Base-by-base conservation (phyloP, 2,888 invertebrate species). In the Diarsia brunnea region DNA sequence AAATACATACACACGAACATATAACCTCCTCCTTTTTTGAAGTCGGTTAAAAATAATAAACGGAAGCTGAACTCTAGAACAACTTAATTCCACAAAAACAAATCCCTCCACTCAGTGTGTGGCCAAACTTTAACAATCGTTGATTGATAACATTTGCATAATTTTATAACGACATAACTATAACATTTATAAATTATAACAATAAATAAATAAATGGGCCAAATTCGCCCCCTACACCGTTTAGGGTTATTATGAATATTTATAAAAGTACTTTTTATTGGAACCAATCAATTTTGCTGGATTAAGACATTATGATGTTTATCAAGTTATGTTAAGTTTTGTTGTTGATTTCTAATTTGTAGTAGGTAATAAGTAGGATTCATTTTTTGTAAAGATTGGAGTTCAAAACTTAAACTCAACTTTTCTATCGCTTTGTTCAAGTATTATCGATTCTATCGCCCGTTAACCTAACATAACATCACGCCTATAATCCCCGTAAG, bases 121-220 rank as follows among this genome's bases (percentile, higher is more conserved):
- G 92, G 92, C 47, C 90, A 71, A 69, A 79, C 72, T 61, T 68
- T 4, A 86, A 86, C 86, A 88, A 87, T 82, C 76, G 81, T 78
- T 87, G 88, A 88, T 88, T 83, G 81, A 82, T 83, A 89, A 89
- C 86, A 92, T 90, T 91, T 75, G 84, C 84, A 75, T 86, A 89
- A 88, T 87, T 84, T 85, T 90, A 85, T 87, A 86, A 87, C 76
- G 78, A 88, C 69, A 47, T 81, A 78, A 89, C 73, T 84, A 73
- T 69, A 84, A 82, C 31, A 81, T 73, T 58, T 58, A 55, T 24
- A 24, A 53, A 55, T 84, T 73, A 73, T 86, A 89, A 85, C 80
- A 81, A 85, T 66, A 49, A 73, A 58, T 87, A 85, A 87, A 88
- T 84, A 87, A 86, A 86, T 78, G 79, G 78, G 73, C 67, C 27